Percentiles rank a stretch among this genome's conserved stretches.
Conservation (phyloP, 2,113 vertebrate species). For the Chionis minor region DNA sequence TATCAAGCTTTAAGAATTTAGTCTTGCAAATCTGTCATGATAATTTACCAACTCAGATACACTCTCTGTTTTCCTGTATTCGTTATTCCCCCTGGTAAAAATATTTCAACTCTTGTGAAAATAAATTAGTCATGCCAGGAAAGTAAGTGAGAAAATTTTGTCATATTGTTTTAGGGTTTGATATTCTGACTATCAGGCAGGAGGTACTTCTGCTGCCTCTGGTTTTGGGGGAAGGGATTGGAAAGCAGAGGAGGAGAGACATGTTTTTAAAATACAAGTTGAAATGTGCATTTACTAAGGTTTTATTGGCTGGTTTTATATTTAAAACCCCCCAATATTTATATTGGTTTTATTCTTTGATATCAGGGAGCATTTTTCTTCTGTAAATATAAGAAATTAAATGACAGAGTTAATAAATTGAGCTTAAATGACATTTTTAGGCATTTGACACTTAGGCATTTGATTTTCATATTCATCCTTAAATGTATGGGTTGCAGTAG, state of each 20-base stretch:
- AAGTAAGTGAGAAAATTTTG: background rate
- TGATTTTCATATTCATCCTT: background rate
- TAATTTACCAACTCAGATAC: background rate
- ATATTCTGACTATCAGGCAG: background rate
- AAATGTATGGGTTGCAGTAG: background rate
- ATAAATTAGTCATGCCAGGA: background rate
- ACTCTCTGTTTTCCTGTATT: background rate
- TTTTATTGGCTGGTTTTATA: background rate
- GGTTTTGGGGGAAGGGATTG: background rate
- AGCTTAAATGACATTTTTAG: background rate
- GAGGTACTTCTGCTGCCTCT: background rate
- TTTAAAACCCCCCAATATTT: too few species aligned
- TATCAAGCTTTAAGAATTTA: slow-evolving; percentile 16
- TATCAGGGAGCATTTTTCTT: background rate
- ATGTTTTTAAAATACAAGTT: background rate
- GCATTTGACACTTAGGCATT: background rate
- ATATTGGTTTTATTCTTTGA: background rate
- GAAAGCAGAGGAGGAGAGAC: background rate
- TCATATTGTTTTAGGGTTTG: background rate
- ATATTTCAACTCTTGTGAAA: background rate
- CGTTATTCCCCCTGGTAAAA: background rate
- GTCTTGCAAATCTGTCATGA: background rate
- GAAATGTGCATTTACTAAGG: background rate
- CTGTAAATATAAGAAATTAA: background rate
- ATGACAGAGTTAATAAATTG: background rate